Conservation (phyloP, 37 sponge, comb jelly and placozoan species). For the Axinella damicornis region DNA sequence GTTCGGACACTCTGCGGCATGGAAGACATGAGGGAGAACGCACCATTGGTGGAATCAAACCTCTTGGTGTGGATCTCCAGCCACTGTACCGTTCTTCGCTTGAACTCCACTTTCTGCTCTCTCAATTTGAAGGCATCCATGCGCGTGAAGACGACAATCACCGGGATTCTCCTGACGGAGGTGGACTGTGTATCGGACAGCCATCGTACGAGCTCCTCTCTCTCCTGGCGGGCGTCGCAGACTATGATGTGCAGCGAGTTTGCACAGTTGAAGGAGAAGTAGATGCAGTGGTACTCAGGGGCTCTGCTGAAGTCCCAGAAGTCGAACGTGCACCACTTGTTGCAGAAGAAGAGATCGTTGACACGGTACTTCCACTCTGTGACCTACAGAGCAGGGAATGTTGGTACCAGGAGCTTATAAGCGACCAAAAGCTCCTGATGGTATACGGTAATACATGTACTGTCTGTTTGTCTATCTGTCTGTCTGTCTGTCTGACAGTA, state of each 20-base stretch:
- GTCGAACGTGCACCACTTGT: constrained; percentile 40
- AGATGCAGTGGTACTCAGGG: constrained; percentile 30
- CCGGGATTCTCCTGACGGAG: constrained; percentile 36
- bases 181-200: constrained; percentile 60
- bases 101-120: constrained; percentile 45
- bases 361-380: constrained; percentile 53
- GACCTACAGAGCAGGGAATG: constrained; percentile 10
- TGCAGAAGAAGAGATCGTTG: constrained; percentile 28
- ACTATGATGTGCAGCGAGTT: constrained; percentile 67
- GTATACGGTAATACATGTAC: too few species aligned
- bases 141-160: constrained; percentile 72
- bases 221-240: neutral
- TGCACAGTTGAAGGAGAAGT: constrained; percentile 56
- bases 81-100: constrained; percentile 9
- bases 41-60: neutral
- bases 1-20: constrained; percentile 36
- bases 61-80: neutral
- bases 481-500: neutral
- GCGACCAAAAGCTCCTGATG: too few species aligned
- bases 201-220: constrained; percentile 27
- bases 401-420: too few species aligned
- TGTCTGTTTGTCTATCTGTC: neutral
- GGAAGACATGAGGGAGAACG: constrained; percentile 26
- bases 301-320: constrained; percentile 76
- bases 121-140: constrained; percentile 43